A percentile compares a stretch with the other conserved stretches of the same genome.
Evolutionary conservation across 2,888 invertebrate genomes (phyloP).

Genomic region (Orthosia gothica): DNA sequence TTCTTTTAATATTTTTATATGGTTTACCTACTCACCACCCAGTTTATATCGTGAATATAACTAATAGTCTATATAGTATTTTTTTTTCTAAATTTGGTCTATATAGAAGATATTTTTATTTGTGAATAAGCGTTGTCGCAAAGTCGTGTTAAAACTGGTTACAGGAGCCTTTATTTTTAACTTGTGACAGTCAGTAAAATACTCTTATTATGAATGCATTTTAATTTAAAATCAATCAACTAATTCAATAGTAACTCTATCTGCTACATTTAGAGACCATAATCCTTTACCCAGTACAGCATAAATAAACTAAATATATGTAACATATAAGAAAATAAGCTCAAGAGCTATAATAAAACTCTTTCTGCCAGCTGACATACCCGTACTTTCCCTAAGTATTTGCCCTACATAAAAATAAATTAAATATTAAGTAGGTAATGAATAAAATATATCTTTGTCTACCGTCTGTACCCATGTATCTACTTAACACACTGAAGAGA

Average conservation of each 20-base stretch:
- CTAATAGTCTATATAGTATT: too few relatives aligned
- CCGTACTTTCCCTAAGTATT: conserved; percentile 37
- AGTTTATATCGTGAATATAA: too few relatives aligned
- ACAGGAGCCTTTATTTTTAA: too few relatives aligned
- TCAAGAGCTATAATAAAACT: conserved; percentile 36
- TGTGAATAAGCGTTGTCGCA: too few relatives aligned
- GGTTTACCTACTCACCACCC: too few relatives aligned
- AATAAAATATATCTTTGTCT: conserved; percentile 61
- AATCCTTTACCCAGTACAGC: neutral
- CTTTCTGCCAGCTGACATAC: conserved; percentile 25
- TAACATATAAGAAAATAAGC: conserved; percentile 50
- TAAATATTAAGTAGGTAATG: conserved; percentile 57
- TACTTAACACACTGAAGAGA: neutral
- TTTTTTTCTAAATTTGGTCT: too few relatives aligned
- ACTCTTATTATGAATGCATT: too few relatives aligned
- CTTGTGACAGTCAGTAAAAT: too few relatives aligned
- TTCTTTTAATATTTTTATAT: too few relatives aligned
- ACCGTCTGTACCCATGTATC: conserved; percentile 5
- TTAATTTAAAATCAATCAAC: too few relatives aligned
- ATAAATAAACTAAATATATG: conserved; percentile 24
- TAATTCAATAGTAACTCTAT: neutral
- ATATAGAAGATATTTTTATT: too few relatives aligned
- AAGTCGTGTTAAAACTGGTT: too few relatives aligned
- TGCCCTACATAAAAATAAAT: conserved; percentile 53
- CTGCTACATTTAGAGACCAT: neutral